Conservation (phyloP, 2,797 vertebrate species). For the Picus viridis region DNA sequence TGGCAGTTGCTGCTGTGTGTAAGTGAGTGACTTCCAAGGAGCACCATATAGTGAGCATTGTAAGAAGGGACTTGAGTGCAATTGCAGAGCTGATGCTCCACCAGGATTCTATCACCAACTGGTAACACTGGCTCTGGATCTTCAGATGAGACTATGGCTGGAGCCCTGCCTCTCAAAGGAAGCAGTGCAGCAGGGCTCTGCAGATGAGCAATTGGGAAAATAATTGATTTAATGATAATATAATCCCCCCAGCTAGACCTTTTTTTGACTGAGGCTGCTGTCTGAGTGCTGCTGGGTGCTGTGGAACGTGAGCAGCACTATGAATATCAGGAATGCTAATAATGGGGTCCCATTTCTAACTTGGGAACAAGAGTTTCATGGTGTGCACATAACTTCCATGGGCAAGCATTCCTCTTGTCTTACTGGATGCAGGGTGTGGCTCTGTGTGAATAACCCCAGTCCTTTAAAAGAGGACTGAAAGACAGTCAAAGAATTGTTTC, state of each 20-base stretch:
- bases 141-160: neutral
- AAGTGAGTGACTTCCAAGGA: neutral
- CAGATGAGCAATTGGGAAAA: neutral
- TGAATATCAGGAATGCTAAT: conserved; percentile 71
- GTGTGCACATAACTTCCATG: conserved; percentile 54
- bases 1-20: neutral
- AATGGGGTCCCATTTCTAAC: conserved; percentile 66
- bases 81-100: neutral
- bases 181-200: neutral
- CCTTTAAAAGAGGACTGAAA: conserved; percentile 54
- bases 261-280: neutral
- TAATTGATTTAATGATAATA: neutral
- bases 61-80: neutral
- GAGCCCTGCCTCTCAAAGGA: neutral
- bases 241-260: neutral
- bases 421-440: conserved; percentile 27
- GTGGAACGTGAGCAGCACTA: conserved; percentile 46
- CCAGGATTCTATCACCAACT: neutral
- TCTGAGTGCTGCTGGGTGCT: neutral
- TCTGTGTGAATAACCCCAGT: neutral
- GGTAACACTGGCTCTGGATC: neutral
- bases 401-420: conserved; percentile 61
- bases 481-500: conserved; percentile 54
- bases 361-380: conserved; percentile 59
- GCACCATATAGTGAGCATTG: neutral